These are phyloP conservation scores for Hyperoplus immaculatus DNA, from an alignment of 2,797 vertebrate species.

Conservation along the genomic window DNA sequence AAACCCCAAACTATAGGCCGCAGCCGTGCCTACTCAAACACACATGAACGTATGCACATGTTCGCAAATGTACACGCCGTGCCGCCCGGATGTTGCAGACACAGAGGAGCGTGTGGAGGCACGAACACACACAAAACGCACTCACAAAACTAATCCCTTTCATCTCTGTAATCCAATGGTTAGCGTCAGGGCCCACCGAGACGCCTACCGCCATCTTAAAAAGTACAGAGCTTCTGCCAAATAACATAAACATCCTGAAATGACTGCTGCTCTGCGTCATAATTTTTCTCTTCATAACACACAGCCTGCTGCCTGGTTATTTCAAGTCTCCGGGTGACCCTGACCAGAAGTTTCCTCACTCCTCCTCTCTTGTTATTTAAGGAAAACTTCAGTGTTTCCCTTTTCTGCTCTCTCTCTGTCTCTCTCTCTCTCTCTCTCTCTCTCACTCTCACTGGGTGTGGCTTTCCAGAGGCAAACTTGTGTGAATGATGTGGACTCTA, in stretches of 20 bases:
- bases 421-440: slow-evolving; percentile 40
- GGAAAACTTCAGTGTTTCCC: slow-evolving; percentile 84
- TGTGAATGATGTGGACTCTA: slow-evolving; percentile 86
- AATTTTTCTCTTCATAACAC: slow-evolving; percentile 73
- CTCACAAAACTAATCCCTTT: slow-evolving; percentile 57
- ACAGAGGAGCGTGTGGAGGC: slow-evolving; percentile 57
- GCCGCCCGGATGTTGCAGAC: slow-evolving; percentile 49
- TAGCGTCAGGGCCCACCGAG: slow-evolving; percentile 64
- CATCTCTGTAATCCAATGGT: slow-evolving; percentile 74
- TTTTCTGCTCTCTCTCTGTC: slow-evolving; percentile 46
- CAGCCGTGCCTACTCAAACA: slow-evolving; percentile 69
- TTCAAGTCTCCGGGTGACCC: slow-evolving; percentile 74
- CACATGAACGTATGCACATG: slow-evolving; percentile 62
- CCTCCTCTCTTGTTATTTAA: slow-evolving; percentile 84
- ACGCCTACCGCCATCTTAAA: slow-evolving; percentile 69
- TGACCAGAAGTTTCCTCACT: slow-evolving; percentile 82
- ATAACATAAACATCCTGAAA: slow-evolving; percentile 81
- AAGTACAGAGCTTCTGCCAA: slow-evolving; percentile 65
- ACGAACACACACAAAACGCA: slow-evolving; percentile 51
- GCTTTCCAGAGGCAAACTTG: slow-evolving; percentile 84
- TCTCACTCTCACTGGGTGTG: slow-evolving; percentile 83
- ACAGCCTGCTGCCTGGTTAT: slow-evolving; percentile 71
- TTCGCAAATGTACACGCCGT: slow-evolving; percentile 48
- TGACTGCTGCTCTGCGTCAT: slow-evolving; percentile 60
- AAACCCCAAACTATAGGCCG: slow-evolving; percentile 65